Evolutionary conservation across 2,888 invertebrate genomes (phyloP).

Genomic region (Boloria euphrosyne): DNA sequence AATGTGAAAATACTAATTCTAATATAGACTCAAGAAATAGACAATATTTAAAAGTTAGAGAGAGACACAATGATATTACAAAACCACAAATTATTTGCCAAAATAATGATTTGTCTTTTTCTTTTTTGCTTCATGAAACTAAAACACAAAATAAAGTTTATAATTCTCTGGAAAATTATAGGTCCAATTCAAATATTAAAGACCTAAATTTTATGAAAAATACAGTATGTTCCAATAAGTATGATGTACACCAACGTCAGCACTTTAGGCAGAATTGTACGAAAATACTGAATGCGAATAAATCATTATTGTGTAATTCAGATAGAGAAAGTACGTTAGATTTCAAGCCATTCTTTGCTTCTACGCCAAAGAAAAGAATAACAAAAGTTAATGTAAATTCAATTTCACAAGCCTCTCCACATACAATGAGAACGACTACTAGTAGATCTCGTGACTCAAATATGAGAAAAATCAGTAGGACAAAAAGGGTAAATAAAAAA

Average conservation of each 20-base stretch:
- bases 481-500: conserved; percentile 14
- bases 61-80: background rate
- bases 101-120: conserved; percentile 37
- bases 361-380: conserved; percentile 54
- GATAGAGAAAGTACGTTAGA: conserved; percentile 36
- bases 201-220: background rate
- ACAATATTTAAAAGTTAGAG: background rate
- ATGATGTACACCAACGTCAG: background rate
- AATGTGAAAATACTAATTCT: background rate
- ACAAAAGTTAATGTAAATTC: conserved; percentile 18
- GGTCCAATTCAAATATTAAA: background rate
- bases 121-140: conserved; percentile 30
- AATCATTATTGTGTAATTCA: background rate
- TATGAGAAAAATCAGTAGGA: background rate
- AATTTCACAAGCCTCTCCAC: conserved; percentile 11
- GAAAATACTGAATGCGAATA: background rate
- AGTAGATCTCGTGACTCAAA: conserved; percentile 3
- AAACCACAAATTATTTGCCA: background rate
- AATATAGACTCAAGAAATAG: background rate
- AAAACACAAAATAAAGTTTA: background rate
- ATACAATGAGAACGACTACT: background rate
- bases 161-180: background rate
- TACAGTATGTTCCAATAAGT: conserved; percentile 3
- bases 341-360: conserved; percentile 57
- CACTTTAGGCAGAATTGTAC: background rate